These are phyloP conservation scores for Lomographa bimaculata DNA, from an alignment of 2,888 invertebrate species.

Conservation along the genomic window DNA sequence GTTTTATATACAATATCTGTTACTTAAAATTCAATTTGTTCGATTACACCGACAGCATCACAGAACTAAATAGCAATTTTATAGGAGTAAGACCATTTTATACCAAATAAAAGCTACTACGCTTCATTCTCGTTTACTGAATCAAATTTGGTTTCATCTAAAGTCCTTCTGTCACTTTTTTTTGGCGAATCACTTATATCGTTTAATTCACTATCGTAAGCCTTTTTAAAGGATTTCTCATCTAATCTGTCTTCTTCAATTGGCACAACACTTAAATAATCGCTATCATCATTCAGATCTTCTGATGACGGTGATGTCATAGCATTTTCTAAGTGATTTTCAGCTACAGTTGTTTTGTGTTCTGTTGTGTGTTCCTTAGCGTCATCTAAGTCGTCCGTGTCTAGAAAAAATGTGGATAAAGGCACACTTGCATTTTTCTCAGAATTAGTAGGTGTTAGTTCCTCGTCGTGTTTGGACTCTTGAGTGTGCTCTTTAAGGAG, in stretches of 20 bases:
- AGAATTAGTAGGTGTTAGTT: slow-evolving; percentile 5
- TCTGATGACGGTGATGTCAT: slow-evolving; percentile 25
- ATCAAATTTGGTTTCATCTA: slow-evolving; percentile 63
- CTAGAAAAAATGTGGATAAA: slow-evolving; percentile 63
- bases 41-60: slow-evolving; percentile 57
- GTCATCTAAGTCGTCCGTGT: slow-evolving; percentile 69
- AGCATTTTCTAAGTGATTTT: slow-evolving; percentile 32
- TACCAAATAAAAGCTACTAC: slow-evolving; percentile 45
- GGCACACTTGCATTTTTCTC: slow-evolving; percentile 33
- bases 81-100: slow-evolving; percentile 38
- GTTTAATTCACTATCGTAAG: slow-evolving; percentile 62
- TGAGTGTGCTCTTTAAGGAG: slow-evolving; percentile 40
- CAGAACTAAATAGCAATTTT: slow-evolving; percentile 66
- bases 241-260: slow-evolving; percentile 49
- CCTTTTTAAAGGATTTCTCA: slow-evolving; percentile 51
- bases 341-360: slow-evolving; percentile 31
- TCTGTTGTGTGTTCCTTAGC: slow-evolving; percentile 38
- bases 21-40: slow-evolving; percentile 45
- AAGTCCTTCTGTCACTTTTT: slow-evolving; percentile 74
- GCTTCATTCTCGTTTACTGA: slow-evolving; percentile 64
- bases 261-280: slow-evolving; percentile 68
- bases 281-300: slow-evolving; percentile 40
- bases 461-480: slow-evolving; percentile 22
- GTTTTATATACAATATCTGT: too few species aligned
- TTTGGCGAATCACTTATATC: slow-evolving; percentile 75